Conservation (phyloP, 2,797 vertebrate genomes). For the Hippoglossus hippoglossus region DNA sequence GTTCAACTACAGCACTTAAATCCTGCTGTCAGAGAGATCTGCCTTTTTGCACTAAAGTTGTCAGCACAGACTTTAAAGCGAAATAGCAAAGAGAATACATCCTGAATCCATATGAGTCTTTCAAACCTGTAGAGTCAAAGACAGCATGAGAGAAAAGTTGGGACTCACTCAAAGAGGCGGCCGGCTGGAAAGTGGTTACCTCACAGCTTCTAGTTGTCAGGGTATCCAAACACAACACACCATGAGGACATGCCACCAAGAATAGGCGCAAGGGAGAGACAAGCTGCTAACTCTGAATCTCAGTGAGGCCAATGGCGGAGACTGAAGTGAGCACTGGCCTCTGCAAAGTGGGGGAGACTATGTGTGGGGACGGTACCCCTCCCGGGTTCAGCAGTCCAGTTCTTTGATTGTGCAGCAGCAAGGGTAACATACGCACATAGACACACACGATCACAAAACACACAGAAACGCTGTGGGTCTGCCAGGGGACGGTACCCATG, state of each 20-base stretch:
- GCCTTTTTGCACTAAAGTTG: not conserved
- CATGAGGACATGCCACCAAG: slow-evolving; percentile 81
- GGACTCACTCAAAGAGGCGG: slow-evolving; percentile 67
- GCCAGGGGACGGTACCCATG: slow-evolving; percentile 68
- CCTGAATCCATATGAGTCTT: slow-evolving; percentile 1
- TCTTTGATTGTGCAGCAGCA: slow-evolving; percentile 50
- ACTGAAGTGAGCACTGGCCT: slow-evolving; percentile 25
- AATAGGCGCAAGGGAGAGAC: slow-evolving; percentile 75
- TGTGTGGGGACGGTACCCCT: slow-evolving; percentile 25
- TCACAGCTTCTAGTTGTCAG: slow-evolving; percentile 80
- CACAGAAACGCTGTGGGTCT: slow-evolving; percentile 58
- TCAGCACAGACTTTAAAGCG: slow-evolving; percentile 10
- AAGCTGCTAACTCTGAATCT: slow-evolving; percentile 48
- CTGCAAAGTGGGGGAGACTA: slow-evolving; percentile 49
- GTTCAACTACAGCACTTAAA: not conserved
- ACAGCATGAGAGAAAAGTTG: slow-evolving; percentile 71
- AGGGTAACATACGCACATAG: slow-evolving; percentile 48
- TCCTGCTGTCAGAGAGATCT: not conserved
- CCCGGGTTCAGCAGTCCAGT: slow-evolving; percentile 27
- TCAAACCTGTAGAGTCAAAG: slow-evolving; percentile 23
- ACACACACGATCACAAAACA: slow-evolving; percentile 38
- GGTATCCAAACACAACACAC: slow-evolving; percentile 83
- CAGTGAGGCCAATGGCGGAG: slow-evolving; percentile 54
- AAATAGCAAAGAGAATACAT: slow-evolving; percentile 1
- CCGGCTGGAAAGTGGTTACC: slow-evolving; percentile 68